Percentiles rank a stretch among this genome's conserved stretches.
These are phyloP conservation scores for Arctopsyche grandis DNA, from an alignment of 1,140 invertebrate genomes.

Conservation along the genomic window DNA sequence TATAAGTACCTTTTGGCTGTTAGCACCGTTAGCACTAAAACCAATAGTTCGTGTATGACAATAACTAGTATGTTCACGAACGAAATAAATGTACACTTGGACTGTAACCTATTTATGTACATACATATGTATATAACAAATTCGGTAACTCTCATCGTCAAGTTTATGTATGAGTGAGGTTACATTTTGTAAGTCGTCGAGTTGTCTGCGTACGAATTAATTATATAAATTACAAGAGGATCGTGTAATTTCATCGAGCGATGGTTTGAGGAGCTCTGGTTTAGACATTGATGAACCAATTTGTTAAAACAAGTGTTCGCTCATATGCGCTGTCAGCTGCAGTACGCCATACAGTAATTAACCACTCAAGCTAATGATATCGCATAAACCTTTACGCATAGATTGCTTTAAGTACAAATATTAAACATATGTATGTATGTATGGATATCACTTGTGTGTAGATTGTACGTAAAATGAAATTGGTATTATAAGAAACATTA, in stretches of 20 bases:
- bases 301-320: constrained; percentile 27
- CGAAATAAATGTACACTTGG: no score
- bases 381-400: constrained; percentile 1
- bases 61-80: no score
- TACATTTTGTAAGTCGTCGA: no score
- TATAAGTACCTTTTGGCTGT: no score
- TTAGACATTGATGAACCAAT: constrained; percentile 30
- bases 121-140: no score
- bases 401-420: neutral
- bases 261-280: neutral
- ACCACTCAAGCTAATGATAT: constrained; percentile 30
- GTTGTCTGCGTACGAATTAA: no score
- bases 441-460: neutral
- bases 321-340: constrained; percentile 28
- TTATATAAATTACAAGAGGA: neutral
- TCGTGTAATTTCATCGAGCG: constrained; percentile 10
- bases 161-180: no score
- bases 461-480: neutral
- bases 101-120: no score
- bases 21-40: no score
- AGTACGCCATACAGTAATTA: constrained; percentile 21
- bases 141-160: no score
- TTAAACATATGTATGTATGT: neutral
- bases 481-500: no score
- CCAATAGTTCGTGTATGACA: no score